Evolutionary conservation across 2,797 vertebrate species (phyloP).

Genomic region (Parauchenoglanis ngamensis): DNA sequence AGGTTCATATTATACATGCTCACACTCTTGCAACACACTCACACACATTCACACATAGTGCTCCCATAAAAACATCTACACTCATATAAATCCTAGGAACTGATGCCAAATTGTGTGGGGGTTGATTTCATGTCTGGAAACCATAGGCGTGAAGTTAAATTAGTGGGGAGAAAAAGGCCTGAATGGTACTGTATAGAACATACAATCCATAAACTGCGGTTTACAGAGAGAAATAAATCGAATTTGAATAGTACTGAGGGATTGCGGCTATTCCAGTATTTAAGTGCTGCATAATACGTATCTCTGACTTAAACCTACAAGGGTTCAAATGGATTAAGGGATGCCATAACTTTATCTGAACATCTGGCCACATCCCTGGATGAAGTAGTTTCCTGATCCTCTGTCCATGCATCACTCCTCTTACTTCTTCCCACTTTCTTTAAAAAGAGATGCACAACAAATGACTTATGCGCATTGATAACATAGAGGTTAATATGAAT

Average conservation of each 20-base stretch:
- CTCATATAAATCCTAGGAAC: conserved; percentile 72
- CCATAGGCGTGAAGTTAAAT: conserved; percentile 63
- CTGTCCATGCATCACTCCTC: conserved; percentile 29
- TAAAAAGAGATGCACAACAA: conserved; percentile 33
- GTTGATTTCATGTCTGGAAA: conserved; percentile 66
- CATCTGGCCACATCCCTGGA: conserved; percentile 19
- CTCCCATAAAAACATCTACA: conserved; percentile 35
- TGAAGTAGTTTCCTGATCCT: conserved; percentile 32
- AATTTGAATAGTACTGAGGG: neutral
- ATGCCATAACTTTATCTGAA: conserved; percentile 17
- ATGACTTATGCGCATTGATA: conserved; percentile 22
- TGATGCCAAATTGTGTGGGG: conserved; percentile 77
- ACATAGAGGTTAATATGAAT: conserved; percentile 33
- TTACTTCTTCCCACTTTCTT: conserved; percentile 35
- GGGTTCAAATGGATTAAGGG: conserved; percentile 7
- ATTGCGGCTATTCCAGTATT: neutral
- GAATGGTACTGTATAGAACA: conserved; percentile 65
- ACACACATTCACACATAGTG: conserved; percentile 55
- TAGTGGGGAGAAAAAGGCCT: conserved; percentile 63
- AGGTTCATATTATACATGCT: conserved; percentile 38
- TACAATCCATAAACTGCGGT: conserved; percentile 60
- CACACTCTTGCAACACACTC: conserved; percentile 54
- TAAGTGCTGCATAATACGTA: conserved; percentile 33
- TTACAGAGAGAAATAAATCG: conserved; percentile 14
- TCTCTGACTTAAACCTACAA: conserved; percentile 23